Evolutionary conservation across 2,888 invertebrate species (phyloP).

Genomic region (Xanthorhoe spadicearia): DNA sequence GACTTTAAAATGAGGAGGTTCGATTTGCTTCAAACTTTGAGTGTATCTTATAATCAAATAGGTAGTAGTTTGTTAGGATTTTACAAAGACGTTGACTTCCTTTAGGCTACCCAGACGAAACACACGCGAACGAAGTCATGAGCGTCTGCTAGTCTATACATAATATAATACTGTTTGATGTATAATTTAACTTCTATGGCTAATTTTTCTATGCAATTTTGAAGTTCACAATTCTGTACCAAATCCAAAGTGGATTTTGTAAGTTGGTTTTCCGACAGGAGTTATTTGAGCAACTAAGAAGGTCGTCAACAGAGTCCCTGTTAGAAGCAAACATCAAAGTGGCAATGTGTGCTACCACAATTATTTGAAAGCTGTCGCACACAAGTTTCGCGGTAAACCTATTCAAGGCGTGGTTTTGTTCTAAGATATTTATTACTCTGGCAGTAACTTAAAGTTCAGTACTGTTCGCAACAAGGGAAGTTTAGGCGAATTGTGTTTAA

Average conservation of each 20-base stretch:
- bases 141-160: too few species aligned
- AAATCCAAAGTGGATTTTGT: slow-evolving; percentile 1
- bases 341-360: slow-evolving; percentile 8
- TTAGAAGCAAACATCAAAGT: slow-evolving; percentile 9
- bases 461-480: neutral
- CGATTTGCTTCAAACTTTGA: too few species aligned
- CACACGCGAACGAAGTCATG: too few species aligned
- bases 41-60: too few species aligned
- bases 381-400: slow-evolving; percentile 5
- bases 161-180: too few species aligned
- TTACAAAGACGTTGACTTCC: too few species aligned
- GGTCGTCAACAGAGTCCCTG: slow-evolving; percentile 5
- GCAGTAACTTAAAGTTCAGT: neutral
- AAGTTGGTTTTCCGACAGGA: slow-evolving; percentile 6
- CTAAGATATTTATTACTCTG: slow-evolving; percentile 1
- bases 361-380: slow-evolving; percentile 6
- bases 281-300: slow-evolving; percentile 10
- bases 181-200: too few species aligned
- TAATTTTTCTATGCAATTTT: slow-evolving; percentile 5
- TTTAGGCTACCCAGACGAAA: too few species aligned
- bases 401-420: slow-evolving; percentile 1
- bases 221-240: slow-evolving; percentile 2
- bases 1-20: too few species aligned
- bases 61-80: too few species aligned
- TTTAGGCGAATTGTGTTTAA: neutral